Conservation (phyloP, 2,113 vertebrate genomes). For the Pristiophorus japonicus region DNA sequence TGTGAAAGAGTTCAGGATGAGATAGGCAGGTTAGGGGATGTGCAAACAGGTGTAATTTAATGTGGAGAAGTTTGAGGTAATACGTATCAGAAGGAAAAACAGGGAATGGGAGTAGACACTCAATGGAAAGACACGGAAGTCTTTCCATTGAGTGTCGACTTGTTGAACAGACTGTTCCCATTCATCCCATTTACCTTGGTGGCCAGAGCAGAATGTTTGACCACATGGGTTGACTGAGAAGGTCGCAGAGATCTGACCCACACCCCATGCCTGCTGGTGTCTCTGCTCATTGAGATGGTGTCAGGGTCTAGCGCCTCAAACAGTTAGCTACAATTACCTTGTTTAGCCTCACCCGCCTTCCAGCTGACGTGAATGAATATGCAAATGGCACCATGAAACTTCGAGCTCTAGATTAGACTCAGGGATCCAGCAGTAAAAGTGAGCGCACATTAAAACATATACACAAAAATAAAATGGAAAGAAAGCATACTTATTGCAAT, state of each 20-base stretch:
- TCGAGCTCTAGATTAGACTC: not conserved
- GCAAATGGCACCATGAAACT: not conserved
- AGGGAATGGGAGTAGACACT: not conserved
- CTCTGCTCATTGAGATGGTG: not conserved
- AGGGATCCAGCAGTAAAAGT: too few relatives aligned
- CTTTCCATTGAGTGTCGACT: too few relatives aligned
- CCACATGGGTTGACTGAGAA: not conserved
- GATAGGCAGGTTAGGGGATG: not conserved
- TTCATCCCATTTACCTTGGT: not conserved
- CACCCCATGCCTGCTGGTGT: not conserved
- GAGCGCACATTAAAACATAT: too few relatives aligned
- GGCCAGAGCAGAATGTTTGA: not conserved
- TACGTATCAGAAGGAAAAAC: not conserved
- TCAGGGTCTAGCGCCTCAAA: not conserved
- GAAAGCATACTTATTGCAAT: too few relatives aligned
- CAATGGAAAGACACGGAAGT: too few relatives aligned
- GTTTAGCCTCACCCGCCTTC: not conserved
- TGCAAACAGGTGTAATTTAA: not conserved
- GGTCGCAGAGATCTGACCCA: not conserved
- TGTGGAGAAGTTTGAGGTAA: not conserved
- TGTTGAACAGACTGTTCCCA: too few relatives aligned
- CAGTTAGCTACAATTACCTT: not conserved
- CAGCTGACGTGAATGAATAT: not conserved
- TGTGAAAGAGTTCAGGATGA: too few relatives aligned
- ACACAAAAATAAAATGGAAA: too few relatives aligned